phyloP scores from a whole-genome alignment of 2,888 invertebrate species.

The Onchidella celtica region DNA sequence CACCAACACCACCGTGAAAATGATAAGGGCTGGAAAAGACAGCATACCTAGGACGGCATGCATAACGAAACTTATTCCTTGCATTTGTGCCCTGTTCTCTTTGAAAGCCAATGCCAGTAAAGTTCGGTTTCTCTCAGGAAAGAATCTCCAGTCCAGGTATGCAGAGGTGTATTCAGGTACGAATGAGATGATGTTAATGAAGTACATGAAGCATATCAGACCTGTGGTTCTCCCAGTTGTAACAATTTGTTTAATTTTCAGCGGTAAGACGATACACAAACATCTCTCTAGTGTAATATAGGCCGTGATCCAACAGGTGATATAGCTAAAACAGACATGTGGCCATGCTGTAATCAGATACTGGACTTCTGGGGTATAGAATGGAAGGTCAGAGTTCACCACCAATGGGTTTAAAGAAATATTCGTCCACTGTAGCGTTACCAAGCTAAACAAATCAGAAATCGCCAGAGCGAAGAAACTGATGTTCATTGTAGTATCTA shows the following conservation, averaged over 20 bases:
- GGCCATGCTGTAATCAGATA: background rate
- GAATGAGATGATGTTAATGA: background rate
- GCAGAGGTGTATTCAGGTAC: background rate
- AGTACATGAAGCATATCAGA: background rate
- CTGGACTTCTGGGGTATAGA: background rate
- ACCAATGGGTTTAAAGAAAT: background rate
- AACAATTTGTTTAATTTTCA: conserved; percentile 7
- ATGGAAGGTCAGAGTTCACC: background rate
- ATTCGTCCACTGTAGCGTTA: background rate
- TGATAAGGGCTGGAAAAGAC: background rate
- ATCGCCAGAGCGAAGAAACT: conserved; percentile 22
- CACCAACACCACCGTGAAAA: background rate
- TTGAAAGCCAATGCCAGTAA: background rate
- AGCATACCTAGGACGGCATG: background rate
- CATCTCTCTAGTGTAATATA: conserved; percentile 7
- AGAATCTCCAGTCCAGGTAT: background rate
- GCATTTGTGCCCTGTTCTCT: background rate
- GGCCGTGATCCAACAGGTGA: conserved; percentile 8
- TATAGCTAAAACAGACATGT: background rate
- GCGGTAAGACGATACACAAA: conserved; percentile 3
- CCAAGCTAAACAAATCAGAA: conserved; percentile 3
- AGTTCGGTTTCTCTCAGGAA: background rate
- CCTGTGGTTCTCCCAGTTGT: background rate
- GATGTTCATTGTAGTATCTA: conserved; percentile 23
- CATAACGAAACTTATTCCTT: background rate